A percentile compares a stretch with the other conserved stretches of the same genome.
phyloP scores from a whole-genome alignment of 2,113 vertebrate species.

The Chionis minor region DNA sequence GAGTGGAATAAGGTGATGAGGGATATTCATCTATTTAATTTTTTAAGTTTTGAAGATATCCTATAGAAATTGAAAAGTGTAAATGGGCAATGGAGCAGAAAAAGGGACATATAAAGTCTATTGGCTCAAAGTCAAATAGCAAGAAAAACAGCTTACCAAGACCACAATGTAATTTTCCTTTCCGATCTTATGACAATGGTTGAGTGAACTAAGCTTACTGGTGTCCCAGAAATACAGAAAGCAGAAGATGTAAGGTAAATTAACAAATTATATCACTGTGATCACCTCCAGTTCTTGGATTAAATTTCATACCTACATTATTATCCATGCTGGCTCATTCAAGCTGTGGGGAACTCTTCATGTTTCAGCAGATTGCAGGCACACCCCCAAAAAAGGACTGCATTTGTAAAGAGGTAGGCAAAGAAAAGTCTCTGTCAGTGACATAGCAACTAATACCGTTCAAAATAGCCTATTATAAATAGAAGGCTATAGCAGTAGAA shows the following conservation, averaged over 20 bases:
- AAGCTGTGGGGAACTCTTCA: neutral
- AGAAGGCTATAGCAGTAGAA: neutral
- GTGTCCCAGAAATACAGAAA: neutral
- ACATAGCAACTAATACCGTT: accelerated
- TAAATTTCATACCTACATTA: neutral
- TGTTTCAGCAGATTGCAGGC: neutral
- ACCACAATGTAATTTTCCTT: neutral
- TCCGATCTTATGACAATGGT: neutral
- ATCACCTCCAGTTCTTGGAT: neutral
- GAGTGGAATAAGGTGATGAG: slow-evolving; percentile 33
- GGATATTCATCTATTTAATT: neutral
- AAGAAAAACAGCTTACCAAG: neutral
- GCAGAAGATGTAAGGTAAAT: neutral
- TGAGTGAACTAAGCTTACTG: neutral
- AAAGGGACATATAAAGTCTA: neutral
- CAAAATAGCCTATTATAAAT: neutral
- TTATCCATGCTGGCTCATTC: neutral
- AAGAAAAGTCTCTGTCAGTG: neutral
- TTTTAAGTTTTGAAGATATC: neutral
- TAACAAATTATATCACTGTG: neutral
- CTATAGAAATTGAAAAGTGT: slow-evolving; percentile 4
- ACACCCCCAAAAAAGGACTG: accelerated
- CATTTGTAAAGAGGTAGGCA: neutral
- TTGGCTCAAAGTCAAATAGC: neutral
- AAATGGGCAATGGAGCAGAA: neutral